Percentiles rank a stretch among this genome's conserved stretches.
Evolutionary conservation across 2,113 vertebrate genomes (phyloP).

Genomic region (Micronycteris hirsuta): DNA sequence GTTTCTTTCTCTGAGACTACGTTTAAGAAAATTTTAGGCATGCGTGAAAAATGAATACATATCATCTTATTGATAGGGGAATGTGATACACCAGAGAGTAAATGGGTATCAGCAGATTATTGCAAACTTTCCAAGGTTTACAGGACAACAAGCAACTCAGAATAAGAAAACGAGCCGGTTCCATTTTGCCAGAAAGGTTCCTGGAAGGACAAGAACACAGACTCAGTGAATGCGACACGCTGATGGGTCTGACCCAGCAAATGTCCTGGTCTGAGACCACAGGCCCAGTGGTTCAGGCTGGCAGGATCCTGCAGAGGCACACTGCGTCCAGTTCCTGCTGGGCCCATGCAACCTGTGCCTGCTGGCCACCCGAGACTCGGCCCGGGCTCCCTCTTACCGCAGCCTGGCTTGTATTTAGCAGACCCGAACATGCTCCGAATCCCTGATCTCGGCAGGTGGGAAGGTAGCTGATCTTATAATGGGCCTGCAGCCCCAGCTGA

Average conservation of each 20-base stretch:
- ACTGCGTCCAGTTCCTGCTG: neutral
- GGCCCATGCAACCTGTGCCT: neutral
- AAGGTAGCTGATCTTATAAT: neutral
- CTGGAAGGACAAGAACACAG: neutral
- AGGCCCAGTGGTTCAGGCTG: neutral
- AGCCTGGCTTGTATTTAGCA: neutral
- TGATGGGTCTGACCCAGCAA: neutral
- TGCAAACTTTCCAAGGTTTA: neutral
- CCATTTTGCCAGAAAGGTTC: constrained; percentile 5
- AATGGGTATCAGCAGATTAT: neutral
- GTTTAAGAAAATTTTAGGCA: neutral
- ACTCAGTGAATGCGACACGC: neutral
- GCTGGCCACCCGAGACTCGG: neutral
- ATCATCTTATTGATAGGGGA: neutral
- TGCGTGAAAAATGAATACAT: neutral
- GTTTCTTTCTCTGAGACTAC: neutral
- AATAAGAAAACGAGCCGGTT: neutral
- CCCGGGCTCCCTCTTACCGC: neutral
- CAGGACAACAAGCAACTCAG: constrained; percentile 5
- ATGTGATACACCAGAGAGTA: neutral
- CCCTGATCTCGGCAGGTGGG: neutral
- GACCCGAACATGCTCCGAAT: neutral
- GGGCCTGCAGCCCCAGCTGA: neutral
- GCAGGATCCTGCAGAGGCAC: neutral
- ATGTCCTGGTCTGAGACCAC: neutral